Evolutionary conservation across 1,140 invertebrate genomes (phyloP).

Genomic region (Drosophila rufa): DNA sequence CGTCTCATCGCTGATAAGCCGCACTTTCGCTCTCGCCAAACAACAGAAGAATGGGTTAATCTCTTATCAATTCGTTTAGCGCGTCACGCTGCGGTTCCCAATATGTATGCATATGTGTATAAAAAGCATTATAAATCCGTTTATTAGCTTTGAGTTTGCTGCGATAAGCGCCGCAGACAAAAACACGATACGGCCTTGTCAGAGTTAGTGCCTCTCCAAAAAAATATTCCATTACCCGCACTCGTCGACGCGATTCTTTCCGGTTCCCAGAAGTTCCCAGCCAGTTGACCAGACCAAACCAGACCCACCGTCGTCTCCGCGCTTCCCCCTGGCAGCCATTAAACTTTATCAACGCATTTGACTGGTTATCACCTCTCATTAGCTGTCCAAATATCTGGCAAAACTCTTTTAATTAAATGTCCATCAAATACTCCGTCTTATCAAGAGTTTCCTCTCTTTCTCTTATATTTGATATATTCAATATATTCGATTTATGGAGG

Average conservation of each 20-base stretch:
- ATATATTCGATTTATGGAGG: background rate
- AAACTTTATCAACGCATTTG: conserved; percentile 2
- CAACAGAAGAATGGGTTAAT: conserved; percentile 24
- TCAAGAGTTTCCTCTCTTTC: background rate
- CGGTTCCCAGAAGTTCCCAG: conserved; percentile 15
- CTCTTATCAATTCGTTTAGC: conserved; percentile 43
- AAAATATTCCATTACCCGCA: conserved; percentile 38
- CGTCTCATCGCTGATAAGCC: conserved; percentile 29
- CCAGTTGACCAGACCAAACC: background rate
- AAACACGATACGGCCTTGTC: conserved; percentile 17
- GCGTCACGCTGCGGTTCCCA: conserved; percentile 69
- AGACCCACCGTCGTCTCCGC: background rate
- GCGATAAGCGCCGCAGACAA: conserved; percentile 41
- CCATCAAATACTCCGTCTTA: background rate
- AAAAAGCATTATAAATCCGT: conserved; percentile 18
- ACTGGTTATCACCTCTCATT: background rate
- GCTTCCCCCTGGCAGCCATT: background rate
- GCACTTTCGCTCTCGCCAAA: conserved; percentile 38
- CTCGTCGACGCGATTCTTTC: conserved; percentile 10
- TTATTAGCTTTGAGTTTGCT: conserved; percentile 46
- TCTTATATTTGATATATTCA: background rate
- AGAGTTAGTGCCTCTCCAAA: conserved; percentile 6
- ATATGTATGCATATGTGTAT: conserved; percentile 13
- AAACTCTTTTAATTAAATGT: conserved; percentile 19
- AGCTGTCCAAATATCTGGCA: conserved; percentile 7